Evolutionary conservation across 2,113 vertebrate species (phyloP), one percentile per base, ranked within the genome.

Genomic region (Cichladusa arquata): DNA sequence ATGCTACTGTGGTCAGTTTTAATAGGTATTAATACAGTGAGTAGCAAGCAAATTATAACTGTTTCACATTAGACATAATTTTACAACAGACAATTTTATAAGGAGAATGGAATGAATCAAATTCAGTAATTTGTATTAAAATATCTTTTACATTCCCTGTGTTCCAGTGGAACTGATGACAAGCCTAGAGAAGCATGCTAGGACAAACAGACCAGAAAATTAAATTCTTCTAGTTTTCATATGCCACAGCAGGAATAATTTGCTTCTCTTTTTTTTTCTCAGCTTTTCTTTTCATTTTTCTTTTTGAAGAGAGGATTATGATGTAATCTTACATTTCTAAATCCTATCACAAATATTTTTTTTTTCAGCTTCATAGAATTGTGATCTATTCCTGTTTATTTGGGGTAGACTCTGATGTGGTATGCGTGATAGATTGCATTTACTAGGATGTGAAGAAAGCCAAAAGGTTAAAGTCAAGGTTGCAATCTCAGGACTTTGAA

Each of bases 181-280:
- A 94, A 96, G 93, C 66, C 65, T 95, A 82, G 69, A 95, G 90
- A 95, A 96, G 62, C 84, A 91, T 73, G 90, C 92, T 97, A 95
- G 92, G 97, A 89, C 91, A 96, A 96, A 90, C 85, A 95, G 94
- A 97, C 89, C 93, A 92, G 88, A 97, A 97, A 97, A 95, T 97
- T 97, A 91, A 92, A 95, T 95, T 97, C 95, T 94, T 95, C 56
- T 95, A 69, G 33, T 92, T 94, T 93, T 96, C 82, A 73, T 77
- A 95, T 82, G 65, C 51, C 57, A 47, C 58, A 95, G 80, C 77
- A 95, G 66, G 70, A 91, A 54, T 64, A 72, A 95, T 80, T 95
- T 86, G 28, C 36, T 58, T 22, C 14, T 11, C 36, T 38, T 10
- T 16, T 8, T 48, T 84, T 12, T 38, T 34, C 67, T 92, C 85